These are phyloP conservation scores for Meloidogyne hapla DNA, from an alignment of 1,140 invertebrate genomes.

Conservation along the genomic window DNA sequence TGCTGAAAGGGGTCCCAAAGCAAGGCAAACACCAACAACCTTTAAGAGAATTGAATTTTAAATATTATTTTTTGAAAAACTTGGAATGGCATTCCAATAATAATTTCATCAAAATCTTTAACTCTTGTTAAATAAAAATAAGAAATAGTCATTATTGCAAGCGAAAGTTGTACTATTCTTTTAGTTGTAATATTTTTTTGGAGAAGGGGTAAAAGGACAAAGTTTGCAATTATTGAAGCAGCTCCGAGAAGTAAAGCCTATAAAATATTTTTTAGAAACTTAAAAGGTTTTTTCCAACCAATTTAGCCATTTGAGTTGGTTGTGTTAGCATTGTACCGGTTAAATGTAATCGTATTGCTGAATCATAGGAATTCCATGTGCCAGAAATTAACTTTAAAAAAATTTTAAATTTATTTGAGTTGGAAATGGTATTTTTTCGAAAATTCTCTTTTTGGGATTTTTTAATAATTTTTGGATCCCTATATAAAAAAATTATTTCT, in stretches of 20 bases:
- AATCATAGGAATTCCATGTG: slow-evolving; percentile 48
- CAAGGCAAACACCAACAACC: slow-evolving; percentile 34
- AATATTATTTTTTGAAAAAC: slow-evolving; percentile 3
- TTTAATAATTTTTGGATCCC: no score
- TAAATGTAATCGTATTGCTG: slow-evolving; percentile 42
- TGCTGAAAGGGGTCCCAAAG: slow-evolving; percentile 33
- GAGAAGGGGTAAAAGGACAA: slow-evolving; percentile 41
- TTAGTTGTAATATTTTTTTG: slow-evolving; percentile 38
- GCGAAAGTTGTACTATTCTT: slow-evolving; percentile 36
- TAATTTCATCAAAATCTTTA: slow-evolving; percentile 34
- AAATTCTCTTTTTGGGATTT: no score
- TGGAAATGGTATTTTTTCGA: no score
- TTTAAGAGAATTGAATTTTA: slow-evolving; percentile 19
- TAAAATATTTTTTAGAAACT: background rate
- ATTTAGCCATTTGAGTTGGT: slow-evolving; percentile 42
- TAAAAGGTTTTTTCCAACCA: background rate
- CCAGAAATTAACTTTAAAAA: slow-evolving; percentile 35
- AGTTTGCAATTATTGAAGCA: slow-evolving; percentile 41
- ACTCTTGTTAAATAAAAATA: slow-evolving; percentile 45
- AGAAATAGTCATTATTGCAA: slow-evolving; percentile 26
- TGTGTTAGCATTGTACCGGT: slow-evolving; percentile 40
- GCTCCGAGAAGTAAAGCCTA: slow-evolving; percentile 40
- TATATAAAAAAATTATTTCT: background rate
- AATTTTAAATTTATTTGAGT: no score
- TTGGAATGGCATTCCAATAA: slow-evolving; percentile 52